Percentiles rank a stretch among this genome's conserved stretches.
These are phyloP conservation scores for Calcarius ornatus DNA, from an alignment of 2,113 vertebrate genomes.

Conservation along the genomic window DNA sequence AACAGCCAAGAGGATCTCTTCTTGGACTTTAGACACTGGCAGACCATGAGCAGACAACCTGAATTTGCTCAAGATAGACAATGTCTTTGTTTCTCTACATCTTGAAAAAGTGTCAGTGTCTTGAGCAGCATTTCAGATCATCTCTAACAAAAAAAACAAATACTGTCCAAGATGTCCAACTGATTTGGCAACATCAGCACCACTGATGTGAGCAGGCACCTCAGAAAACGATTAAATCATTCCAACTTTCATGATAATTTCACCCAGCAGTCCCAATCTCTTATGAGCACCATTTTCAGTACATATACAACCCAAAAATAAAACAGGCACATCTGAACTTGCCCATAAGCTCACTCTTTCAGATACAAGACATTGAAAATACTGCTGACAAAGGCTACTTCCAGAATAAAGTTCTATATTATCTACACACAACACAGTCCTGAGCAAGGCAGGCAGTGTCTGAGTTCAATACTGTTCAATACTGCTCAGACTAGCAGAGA, in stretches of 20 bases:
- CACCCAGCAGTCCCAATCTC: too few relatives aligned
- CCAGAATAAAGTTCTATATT: neutral
- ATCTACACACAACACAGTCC: neutral
- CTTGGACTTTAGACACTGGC: neutral
- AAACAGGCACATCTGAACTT: neutral
- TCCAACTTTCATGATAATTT: too few relatives aligned
- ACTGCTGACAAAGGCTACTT: neutral
- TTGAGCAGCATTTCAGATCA: neutral
- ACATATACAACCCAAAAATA: neutral
- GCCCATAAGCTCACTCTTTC: neutral
- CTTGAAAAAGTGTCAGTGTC: neutral
- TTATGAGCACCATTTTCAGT: neutral
- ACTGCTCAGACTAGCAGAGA: neutral
- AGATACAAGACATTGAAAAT: neutral
- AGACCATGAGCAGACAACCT: neutral
- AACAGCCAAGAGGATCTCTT: neutral
- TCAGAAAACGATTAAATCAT: too few relatives aligned
- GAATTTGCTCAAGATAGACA: neutral
- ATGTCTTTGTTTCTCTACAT: neutral
- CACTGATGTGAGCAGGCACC: rapidly evolving
- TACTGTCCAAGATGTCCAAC: neutral
- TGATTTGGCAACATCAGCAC: neutral
- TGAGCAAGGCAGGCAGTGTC: neutral
- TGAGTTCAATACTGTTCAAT: neutral
- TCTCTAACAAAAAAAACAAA: neutral